These are phyloP conservation scores for Ivindomyrus marchei DNA, from an alignment of 2,113 vertebrate species.

Conservation along the genomic window DNA sequence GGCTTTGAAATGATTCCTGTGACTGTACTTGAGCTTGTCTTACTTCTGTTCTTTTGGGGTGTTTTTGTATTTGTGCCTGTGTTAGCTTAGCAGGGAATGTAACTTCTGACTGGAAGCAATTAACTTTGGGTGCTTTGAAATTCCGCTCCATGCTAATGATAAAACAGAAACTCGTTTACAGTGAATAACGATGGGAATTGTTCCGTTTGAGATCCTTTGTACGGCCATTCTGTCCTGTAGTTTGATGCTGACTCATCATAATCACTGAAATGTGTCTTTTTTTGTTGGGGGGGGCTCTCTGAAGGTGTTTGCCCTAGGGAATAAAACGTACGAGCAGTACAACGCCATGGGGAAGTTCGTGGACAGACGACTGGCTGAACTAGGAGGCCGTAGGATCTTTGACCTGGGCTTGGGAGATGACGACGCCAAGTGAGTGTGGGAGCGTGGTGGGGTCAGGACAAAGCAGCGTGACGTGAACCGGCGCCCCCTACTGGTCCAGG, in stretches of 20 bases:
- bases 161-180: not conserved
- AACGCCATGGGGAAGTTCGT: conserved; percentile 79
- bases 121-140: not conserved
- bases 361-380: conserved; percentile 71
- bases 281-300: not conserved
- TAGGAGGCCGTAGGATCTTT: conserved; percentile 72
- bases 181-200: not conserved
- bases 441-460: not conserved
- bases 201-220: not conserved
- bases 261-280: not conserved
- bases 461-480: not conserved
- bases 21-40: not conserved
- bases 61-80: not conserved
- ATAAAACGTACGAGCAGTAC: conserved; percentile 81
- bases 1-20: not conserved
- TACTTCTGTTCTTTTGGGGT: not conserved
- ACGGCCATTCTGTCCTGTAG: not conserved
- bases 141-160: not conserved
- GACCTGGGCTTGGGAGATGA: conserved; percentile 77
- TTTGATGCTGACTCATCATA: not conserved
- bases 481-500: not conserved
- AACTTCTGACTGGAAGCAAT: conserved; percentile 9
- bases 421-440: conserved; percentile 68
- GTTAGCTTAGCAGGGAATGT: not conserved
- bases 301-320: conserved; percentile 79